phyloP scores from a whole-genome alignment of 1,140 invertebrate genomes.

The Battus philenor region DNA sequence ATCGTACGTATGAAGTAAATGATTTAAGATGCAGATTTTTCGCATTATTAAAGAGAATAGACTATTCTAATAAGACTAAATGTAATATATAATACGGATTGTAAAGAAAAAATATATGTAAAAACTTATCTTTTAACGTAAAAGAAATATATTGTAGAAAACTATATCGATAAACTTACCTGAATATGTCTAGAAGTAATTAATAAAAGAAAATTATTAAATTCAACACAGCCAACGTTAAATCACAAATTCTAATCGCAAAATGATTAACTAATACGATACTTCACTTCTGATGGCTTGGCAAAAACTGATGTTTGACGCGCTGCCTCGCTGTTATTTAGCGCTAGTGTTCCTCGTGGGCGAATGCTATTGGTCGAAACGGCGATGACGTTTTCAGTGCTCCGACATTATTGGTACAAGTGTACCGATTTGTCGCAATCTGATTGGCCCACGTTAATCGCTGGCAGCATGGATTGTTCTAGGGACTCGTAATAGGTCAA shows the following conservation, averaged over 20 bases:
- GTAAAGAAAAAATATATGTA: too few species aligned
- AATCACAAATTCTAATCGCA: constrained; percentile 14
- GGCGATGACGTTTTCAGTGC: constrained; percentile 41
- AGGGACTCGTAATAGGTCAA: constrained; percentile 19
- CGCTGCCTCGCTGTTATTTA: constrained; percentile 67
- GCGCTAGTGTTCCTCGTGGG: constrained; percentile 68
- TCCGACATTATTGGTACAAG: constrained; percentile 43
- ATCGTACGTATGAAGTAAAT: too few species aligned
- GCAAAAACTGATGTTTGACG: constrained; percentile 62
- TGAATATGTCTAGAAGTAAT: constrained; percentile 5
- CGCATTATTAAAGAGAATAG: too few species aligned
- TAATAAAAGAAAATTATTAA: neutral
- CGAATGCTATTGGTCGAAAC: constrained; percentile 47
- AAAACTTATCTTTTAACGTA: too few species aligned
- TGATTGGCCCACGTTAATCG: constrained; percentile 69
- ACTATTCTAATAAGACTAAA: too few species aligned
- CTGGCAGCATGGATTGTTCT: constrained; percentile 29
- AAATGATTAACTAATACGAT: constrained; percentile 24
- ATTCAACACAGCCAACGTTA: constrained; percentile 26
- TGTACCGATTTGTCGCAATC: constrained; percentile 49
- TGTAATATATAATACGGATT: too few species aligned
- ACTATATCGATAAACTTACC: too few species aligned
- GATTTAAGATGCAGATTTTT: too few species aligned
- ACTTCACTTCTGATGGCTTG: constrained; percentile 46
- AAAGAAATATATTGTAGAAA: too few species aligned